Base-by-base conservation (phyloP, 2,797 vertebrate species). In the Apodemus agrarius region DNA sequence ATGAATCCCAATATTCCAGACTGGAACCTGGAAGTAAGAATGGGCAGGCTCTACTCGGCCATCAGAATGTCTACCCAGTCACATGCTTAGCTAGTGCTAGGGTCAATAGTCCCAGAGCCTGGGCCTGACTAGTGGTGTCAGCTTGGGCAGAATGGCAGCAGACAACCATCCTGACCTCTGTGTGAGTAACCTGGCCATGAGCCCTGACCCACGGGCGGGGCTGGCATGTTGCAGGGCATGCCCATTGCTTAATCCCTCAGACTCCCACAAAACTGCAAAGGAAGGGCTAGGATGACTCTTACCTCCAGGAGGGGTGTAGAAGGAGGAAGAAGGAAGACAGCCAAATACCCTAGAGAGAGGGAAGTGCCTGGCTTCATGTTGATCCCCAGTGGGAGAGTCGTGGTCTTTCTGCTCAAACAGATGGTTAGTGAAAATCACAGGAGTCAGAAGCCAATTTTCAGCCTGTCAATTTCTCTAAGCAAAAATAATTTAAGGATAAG, bases 171-270 rank as follows among this genome's bases (percentile, higher is more conserved):
- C 74, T 97, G 95, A 97, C 96, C 96, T 97, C 90, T 96, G 96
- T 92, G 72, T 93, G 95, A 97, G 90, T 94, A 94, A 94, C 83
- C 95, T 95, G 96, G 96, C 97, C 16, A 0, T 59, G 43, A 94
- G 96, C 97, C 94, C 91, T 96, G 94, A 95, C 96, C 96, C 88
- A 40, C 67, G 96, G 96, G 95, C 91, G 89, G 89, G 96, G 83
- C 91, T 88, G 93, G 40, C 76, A 14, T 76, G 74, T 86, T 92
- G 76, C 92, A 82, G 83, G 95, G 67, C 91, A 94, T 76, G 26
- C 83, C 91, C 94, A 75, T 96, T 96, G 91, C 97, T 69, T 97
- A 97, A 98, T 96, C 94, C 89, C 72, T 84, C 76, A 90, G 94
- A 94, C 94, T 96, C 92, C 89, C 80, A 78, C 22, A 76, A 82